Conservation (phyloP, 1,140 invertebrate genomes). For the Battus philenor region DNA sequence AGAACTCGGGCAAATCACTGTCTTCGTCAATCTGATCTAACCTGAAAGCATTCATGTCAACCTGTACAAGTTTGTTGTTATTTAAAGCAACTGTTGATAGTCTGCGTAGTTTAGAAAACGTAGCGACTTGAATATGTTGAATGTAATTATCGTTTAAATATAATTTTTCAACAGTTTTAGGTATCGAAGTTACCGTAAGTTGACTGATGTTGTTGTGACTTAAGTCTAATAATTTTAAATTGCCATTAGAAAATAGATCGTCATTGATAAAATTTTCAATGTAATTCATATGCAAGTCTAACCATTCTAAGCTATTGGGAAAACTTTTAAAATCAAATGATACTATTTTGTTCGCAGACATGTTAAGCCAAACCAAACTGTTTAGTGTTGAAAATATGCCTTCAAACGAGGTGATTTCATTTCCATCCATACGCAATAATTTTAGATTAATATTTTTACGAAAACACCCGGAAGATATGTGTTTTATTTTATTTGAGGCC, state of each 20-base stretch:
- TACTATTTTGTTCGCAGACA: conserved; percentile 81
- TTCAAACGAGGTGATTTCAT: conserved; percentile 80
- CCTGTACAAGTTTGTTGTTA: conserved; percentile 83
- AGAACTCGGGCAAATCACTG: conserved; percentile 84
- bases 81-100: conserved; percentile 85
- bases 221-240: conserved; percentile 85
- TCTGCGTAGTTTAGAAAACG: conserved; percentile 82
- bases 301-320: conserved; percentile 81
- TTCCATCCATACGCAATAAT: conserved; percentile 81
- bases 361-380: conserved; percentile 83
- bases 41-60: conserved; percentile 84
- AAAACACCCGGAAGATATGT: conserved; percentile 81
- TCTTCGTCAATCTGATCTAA: conserved; percentile 80
- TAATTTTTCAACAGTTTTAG: conserved; percentile 84
- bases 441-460: conserved; percentile 80
- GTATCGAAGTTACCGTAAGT: conserved; percentile 81
- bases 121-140: conserved; percentile 81
- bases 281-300: conserved; percentile 82
- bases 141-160: conserved; percentile 87
- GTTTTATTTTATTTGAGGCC: conserved; percentile 81
- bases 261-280: conserved; percentile 72
- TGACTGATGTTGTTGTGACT: conserved; percentile 84
- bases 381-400: conserved; percentile 81
- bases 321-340: conserved; percentile 82
- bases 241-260: conserved; percentile 65